A percentile compares a stretch with the other conserved stretches of the same genome.
These are phyloP conservation scores for Xestia xanthographa DNA, from an alignment of 2,888 invertebrate genomes.

Conservation along the genomic window DNA sequence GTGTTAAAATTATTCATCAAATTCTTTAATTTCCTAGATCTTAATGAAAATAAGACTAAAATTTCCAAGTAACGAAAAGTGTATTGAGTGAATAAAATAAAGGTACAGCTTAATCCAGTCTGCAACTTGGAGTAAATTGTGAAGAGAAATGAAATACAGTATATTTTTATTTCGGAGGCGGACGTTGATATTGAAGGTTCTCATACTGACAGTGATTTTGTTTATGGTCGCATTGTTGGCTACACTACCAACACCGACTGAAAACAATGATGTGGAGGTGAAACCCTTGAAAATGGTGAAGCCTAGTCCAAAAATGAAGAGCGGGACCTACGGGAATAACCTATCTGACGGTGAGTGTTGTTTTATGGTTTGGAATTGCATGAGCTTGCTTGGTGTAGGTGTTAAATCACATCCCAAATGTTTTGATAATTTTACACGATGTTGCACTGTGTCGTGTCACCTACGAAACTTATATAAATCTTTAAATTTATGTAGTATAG, in stretches of 20 bases:
- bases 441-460: constrained; percentile 50
- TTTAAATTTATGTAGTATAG: constrained; percentile 23
- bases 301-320: constrained; percentile 83
- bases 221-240: constrained; percentile 95
- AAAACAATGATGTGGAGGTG: constrained; percentile 84
- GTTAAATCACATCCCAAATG: constrained; percentile 71
- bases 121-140: constrained; percentile 54
- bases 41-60: constrained; percentile 65
- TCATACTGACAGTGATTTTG: constrained; percentile 95
- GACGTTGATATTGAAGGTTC: constrained; percentile 95
- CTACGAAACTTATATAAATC: constrained; percentile 50
- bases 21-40: constrained; percentile 72
- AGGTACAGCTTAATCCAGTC: constrained; percentile 59
- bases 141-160: constrained; percentile 82
- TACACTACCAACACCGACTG: constrained; percentile 89
- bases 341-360: constrained; percentile 84
- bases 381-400: constrained; percentile 70
- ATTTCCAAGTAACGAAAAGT: constrained; percentile 58
- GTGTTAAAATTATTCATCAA: constrained; percentile 88
- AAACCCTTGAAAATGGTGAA: constrained; percentile 84
- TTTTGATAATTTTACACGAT: constrained; percentile 59
- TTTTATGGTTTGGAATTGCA: constrained; percentile 60
- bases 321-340: constrained; percentile 84
- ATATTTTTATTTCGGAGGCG: constrained; percentile 92
- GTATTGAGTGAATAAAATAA: constrained; percentile 56